Base-by-base conservation (phyloP, 2,888 invertebrate species). In the Carterocephalus palaemon region DNA sequence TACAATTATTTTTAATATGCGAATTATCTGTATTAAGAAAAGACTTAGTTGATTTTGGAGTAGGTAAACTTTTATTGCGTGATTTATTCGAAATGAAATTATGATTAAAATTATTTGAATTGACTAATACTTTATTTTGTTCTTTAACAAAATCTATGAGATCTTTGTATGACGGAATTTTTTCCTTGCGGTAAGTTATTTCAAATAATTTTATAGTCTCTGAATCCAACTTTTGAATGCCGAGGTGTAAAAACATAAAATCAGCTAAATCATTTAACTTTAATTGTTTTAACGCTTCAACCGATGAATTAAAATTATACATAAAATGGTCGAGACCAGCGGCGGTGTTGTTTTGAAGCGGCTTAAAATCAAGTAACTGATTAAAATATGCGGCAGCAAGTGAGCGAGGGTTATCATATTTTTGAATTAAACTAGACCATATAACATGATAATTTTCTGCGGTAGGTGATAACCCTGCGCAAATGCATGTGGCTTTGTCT, bases 141-240 rank as follows among this genome's bases (percentile, higher is more conserved):
- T 26, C 26, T 26, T 13, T 2, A 2, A 26, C 7, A 26, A 26
- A 26, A 26, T 26, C 13, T 13, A 26, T 13, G 2, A 24, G 6
- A 6, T 3, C 13, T 26, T 26, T 26, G 3, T 13, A 26, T 7
- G 26, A 26, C 1, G 41, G 41, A 10, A 41, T 41, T 9, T 41
- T 41, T 9, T 19, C 32, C 4, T 23, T 13, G 16, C 41, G 41
- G 9, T 20, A 32, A 6, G 32, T 23, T 6, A 41, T 32, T 23
- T 41, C 41, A n/a, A 41, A 41, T 16, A 19, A 29, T 12, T 32
- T 22, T 16, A 41, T 32, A 7, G 42, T 24, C 2, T 42, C 42
- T 6, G 17, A 17, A 20, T 42, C 42, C 19, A 42, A 34, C 23
- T 34, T 31, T 26, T n/a, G 22, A 22, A 34, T 15, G 2, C 33